Percentiles rank a stretch among this genome's conserved stretches.
phyloP scores from a whole-genome alignment of 2,797 vertebrate genomes.

The Scarus forsteni region DNA sequence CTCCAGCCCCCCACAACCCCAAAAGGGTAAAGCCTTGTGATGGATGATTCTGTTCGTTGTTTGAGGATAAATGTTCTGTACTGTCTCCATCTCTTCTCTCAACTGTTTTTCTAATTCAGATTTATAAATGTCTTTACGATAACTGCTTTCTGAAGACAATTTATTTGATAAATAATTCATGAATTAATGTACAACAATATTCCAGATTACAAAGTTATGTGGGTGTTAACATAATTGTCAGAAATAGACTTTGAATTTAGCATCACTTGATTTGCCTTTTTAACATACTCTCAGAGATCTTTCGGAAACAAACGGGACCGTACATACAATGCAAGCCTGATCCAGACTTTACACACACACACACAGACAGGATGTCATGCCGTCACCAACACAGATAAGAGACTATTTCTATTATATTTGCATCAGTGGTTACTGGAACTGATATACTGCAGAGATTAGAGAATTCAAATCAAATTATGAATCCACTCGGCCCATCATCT shows the following conservation, averaged over 20 bases:
- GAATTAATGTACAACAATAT: slow-evolving; percentile 5
- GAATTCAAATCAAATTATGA: slow-evolving; percentile 5
- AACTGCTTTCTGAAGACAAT: background rate
- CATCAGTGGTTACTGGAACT: background rate
- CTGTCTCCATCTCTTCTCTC: background rate
- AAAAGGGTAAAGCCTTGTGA: no score
- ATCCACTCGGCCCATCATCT: background rate
- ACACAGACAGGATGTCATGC: background rate
- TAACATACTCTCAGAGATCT: slow-evolving; percentile 59
- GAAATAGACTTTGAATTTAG: slow-evolving; percentile 21
- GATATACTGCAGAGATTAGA: background rate
- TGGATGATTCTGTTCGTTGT: background rate
- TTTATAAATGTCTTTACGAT: background rate
- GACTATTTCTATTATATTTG: slow-evolving; percentile 8
- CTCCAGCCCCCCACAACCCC: no score
- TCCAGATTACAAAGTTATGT: background rate
- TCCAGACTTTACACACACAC: slow-evolving; percentile 4
- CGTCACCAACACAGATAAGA: background rate
- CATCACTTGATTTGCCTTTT: slow-evolving; percentile 43
- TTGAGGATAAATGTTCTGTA: slow-evolving; percentile 2
- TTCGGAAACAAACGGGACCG: slow-evolving; percentile 40
- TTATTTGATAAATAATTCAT: background rate
- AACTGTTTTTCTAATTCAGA: slow-evolving; percentile 18
- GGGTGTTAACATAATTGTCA: background rate
- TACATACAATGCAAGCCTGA: slow-evolving; percentile 23